Percentiles rank a stretch among this genome's conserved stretches.
Evolutionary conservation across 92 coral and sea anemone species (phyloP).

Genomic region (Heliopora coerulea): DNA sequence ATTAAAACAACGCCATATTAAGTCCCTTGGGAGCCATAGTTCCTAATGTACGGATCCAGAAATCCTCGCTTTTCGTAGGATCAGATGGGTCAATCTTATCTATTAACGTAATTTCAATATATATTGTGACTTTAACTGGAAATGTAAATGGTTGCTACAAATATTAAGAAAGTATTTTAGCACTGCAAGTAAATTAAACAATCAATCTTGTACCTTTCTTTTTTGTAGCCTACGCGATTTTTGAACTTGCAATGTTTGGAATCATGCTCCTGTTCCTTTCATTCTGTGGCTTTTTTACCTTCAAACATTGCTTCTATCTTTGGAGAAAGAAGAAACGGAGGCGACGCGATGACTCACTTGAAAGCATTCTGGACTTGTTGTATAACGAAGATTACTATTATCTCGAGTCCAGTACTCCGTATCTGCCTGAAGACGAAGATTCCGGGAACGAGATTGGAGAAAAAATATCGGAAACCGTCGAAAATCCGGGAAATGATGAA

Average conservation of each 20-base stretch:
- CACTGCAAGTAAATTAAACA: too few relatives aligned
- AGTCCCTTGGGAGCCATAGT: too few relatives aligned
- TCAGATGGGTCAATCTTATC: too few relatives aligned
- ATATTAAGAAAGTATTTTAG: too few relatives aligned
- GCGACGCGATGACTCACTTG: constrained; percentile 26
- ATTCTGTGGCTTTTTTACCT: constrained; percentile 38
- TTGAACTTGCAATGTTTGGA: constrained; percentile 31
- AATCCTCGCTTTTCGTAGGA: too few relatives aligned
- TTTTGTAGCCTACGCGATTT: constrained; percentile 13
- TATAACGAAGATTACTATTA: constrained; percentile 41
- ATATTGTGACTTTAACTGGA: too few relatives aligned
- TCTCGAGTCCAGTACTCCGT: constrained; percentile 37
- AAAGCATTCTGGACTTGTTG: constrained; percentile 26
- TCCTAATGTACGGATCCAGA: too few relatives aligned
- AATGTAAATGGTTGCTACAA: too few relatives aligned
- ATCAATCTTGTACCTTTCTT: background rate
- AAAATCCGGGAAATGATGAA: background rate
- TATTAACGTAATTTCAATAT: too few relatives aligned
- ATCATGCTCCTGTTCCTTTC: constrained; percentile 32
- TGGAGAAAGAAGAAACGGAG: constrained; percentile 40
- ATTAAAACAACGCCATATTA: too few relatives aligned
- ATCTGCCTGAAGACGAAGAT: constrained; percentile 22
- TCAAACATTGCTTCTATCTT: constrained; percentile 38
- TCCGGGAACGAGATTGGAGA: constrained; percentile 17
- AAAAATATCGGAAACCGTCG: background rate